These are phyloP conservation scores for Ypsolopha sequella DNA, from an alignment of 2,888 invertebrate genomes.

Conservation along the genomic window DNA sequence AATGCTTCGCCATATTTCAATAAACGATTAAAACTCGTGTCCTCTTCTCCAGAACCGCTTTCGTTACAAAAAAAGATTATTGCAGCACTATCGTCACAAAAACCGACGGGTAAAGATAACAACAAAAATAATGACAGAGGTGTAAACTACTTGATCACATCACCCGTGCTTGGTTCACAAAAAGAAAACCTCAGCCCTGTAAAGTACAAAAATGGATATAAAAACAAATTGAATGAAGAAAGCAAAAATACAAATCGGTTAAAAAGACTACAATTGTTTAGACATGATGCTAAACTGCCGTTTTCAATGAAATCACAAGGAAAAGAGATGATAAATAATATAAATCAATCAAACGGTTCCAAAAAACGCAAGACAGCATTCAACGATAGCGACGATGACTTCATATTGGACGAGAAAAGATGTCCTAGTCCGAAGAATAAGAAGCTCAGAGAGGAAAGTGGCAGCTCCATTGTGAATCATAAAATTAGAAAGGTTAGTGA, in stretches of 20 bases:
- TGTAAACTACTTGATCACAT: conserved; percentile 24
- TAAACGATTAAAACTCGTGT: conserved; percentile 40
- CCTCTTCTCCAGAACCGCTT: conserved; percentile 17
- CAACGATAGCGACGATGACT: conserved; percentile 58
- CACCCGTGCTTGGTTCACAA: conserved; percentile 22
- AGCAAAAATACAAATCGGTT: conserved; percentile 18
- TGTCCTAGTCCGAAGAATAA: conserved; percentile 7
- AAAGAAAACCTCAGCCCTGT: conserved; percentile 41
- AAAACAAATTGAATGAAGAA: conserved; percentile 10
- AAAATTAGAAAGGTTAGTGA: conserved; percentile 22
- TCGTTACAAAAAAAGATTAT: conserved; percentile 44
- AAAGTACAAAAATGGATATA: background rate
- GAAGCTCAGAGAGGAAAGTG: conserved; percentile 15
- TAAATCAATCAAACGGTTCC: conserved; percentile 4
- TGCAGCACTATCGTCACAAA: conserved; percentile 25
- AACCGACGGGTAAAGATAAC: conserved; percentile 13
- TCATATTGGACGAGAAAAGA: conserved; percentile 23
- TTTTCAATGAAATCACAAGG: background rate
- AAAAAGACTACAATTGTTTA: conserved; percentile 39
- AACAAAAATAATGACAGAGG: conserved; percentile 5
- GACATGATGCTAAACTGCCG: conserved; percentile 23
- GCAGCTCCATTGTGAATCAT: conserved; percentile 22
- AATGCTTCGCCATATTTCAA: conserved; percentile 48
- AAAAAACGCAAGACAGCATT: conserved; percentile 28
- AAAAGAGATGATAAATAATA: background rate